phyloP scores from a whole-genome alignment of 2,888 invertebrate species.

The Deilephila porcellus region DNA sequence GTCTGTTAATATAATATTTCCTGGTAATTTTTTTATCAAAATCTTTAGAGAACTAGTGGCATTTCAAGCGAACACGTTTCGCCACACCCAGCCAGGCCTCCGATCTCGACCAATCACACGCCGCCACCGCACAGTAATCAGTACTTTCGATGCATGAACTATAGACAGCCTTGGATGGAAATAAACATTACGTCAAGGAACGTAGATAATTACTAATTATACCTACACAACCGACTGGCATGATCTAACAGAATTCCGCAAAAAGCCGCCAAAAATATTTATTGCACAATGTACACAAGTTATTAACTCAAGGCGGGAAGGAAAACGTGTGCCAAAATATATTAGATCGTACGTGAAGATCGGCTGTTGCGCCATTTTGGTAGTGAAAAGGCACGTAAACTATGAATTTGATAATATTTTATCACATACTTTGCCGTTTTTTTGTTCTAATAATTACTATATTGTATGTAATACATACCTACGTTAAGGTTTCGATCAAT shows the following conservation, averaged over 20 bases:
- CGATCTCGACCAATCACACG: conserved; percentile 68
- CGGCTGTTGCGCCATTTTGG: not conserved
- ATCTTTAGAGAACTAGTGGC: conserved; percentile 50
- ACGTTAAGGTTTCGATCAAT: no score
- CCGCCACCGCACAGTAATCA: conserved; percentile 66
- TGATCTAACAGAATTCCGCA: conserved; percentile 7
- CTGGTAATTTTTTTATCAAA: conserved; percentile 53
- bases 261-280: conserved; percentile 15
- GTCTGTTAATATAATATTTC: conserved; percentile 42
- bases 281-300: not conserved
- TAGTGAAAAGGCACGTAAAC: not conserved
- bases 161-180: conserved; percentile 71
- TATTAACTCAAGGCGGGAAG: not conserved
- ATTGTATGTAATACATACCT: no score
- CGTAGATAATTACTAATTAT: conserved; percentile 32
- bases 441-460: no score
- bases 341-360: not conserved
- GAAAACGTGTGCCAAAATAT: not conserved
- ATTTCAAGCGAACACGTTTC: conserved; percentile 66
- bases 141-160: conserved; percentile 74
- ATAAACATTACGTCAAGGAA: conserved; percentile 64
- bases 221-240: conserved; percentile 35
- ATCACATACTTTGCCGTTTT: no score
- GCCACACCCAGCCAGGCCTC: conserved; percentile 82
- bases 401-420: no score